Evolutionary conservation across 2,888 invertebrate genomes (phyloP), one percentile per base, ranked within the genome.

Genomic region (Sussaba pulchella): DNA sequence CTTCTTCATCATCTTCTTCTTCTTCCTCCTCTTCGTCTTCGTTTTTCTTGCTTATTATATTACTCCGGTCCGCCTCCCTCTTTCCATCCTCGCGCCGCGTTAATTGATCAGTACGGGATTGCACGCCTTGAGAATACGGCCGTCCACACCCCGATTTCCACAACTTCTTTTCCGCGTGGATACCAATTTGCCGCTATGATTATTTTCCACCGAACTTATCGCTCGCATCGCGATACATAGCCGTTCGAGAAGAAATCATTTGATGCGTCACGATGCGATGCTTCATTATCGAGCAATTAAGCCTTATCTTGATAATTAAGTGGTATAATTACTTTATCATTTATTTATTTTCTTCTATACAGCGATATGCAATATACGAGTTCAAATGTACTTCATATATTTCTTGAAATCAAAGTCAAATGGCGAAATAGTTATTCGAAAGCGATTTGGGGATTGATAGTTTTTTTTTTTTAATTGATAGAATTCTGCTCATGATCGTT

Each of bases 101-200:
- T 81, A 81, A 81, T 78, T 78, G 81, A 81, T 81, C 81, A 77
- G 81, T 69, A 70, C 76, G 31, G 4, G 73, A 54, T 69, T 73
- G 69, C 81, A 59, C 64, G 73, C 77, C 77, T 61, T 47, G 59
- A 78, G 52, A 45, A 81, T 73, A 47, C 67, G 43, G 59, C 43
- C 67, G 43, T 74, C 66, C 70, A 59, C 73, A 66, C 66, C 66
- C 71, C 41, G 2, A 17, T 31, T 21, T 45, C 12, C 63, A 31
- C 36, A 61, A 31, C 39, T 74, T 74, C 17, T 59, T 66, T 41
- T 36, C 45, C 39, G 31, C 47, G 36, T 14, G 50, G 50, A 57
- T 66, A 36, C 43, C 21, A 21, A 31, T 12, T 74, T 45, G 31
- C 31, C 8, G 9, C 17, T 9, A 9, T n/a, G 31, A 54, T 54